Conservation (phyloP, 2,888 invertebrate species). For the Pecten maximus region DNA sequence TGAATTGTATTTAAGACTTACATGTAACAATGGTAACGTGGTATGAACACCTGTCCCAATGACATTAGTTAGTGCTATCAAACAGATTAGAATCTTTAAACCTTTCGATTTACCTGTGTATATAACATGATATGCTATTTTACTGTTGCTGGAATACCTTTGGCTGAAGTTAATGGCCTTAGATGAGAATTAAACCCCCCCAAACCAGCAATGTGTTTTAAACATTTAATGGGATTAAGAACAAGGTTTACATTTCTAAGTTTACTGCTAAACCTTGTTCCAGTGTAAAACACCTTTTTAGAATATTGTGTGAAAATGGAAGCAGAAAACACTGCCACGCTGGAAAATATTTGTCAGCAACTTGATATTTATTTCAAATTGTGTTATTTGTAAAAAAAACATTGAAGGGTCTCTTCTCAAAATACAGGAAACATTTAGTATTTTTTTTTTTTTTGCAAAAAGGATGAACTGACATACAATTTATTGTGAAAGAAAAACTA, state of each 20-base stretch:
- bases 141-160: conserved; percentile 18
- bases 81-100: conserved; percentile 21
- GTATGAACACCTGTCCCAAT: background rate
- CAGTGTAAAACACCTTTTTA: background rate
- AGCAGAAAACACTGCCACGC: background rate
- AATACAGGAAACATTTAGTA: background rate
- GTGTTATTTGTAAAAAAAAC: background rate
- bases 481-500: too few species aligned
- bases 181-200: background rate
- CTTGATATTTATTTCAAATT: background rate
- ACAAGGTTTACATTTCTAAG: background rate
- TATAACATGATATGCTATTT: background rate
- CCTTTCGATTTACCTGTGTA: conserved; percentile 23
- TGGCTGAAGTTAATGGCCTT: background rate
- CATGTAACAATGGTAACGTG: background rate
- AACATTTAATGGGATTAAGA: background rate
- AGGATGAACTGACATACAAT: too few species aligned
- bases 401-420: background rate
- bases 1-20: background rate
- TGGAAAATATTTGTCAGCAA: background rate
- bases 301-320: background rate
- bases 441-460: too few species aligned
- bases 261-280: background rate
- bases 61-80: background rate
- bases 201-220: background rate